A percentile compares a stretch with the other conserved stretches of the same genome.
Evolutionary conservation across 2,113 vertebrate genomes (phyloP).

Genomic region (Spilogale gracilis): DNA sequence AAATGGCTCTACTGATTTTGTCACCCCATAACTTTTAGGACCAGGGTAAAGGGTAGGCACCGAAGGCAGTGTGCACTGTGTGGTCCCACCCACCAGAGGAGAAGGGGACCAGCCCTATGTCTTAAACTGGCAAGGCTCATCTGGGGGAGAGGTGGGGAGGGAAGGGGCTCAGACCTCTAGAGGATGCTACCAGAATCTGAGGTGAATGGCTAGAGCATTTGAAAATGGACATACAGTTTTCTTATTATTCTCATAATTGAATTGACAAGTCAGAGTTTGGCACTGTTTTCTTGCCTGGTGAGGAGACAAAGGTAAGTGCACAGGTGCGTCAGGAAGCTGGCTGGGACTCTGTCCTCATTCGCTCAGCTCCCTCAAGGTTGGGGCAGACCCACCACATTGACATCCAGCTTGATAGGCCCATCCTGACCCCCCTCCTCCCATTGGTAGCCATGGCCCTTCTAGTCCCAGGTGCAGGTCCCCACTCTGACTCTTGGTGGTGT

Average conservation of each 20-base stretch:
- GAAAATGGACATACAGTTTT: not conserved
- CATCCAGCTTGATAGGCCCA: accelerated
- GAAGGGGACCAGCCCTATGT: not conserved
- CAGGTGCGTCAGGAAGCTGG: accelerated
- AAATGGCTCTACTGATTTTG: not conserved
- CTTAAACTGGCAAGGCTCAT: not conserved
- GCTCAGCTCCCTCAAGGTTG: not conserved
- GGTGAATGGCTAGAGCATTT: not conserved
- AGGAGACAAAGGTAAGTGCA: not conserved
- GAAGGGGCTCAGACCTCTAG: not conserved
- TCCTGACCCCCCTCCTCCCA: not conserved
- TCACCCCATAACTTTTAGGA: not conserved
- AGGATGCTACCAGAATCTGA: not conserved
- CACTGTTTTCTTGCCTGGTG: not conserved
- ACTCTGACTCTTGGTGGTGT: not conserved
- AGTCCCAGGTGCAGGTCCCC: not conserved
- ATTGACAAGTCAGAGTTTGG: not conserved
- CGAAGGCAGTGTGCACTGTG: not conserved
- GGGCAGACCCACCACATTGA: not conserved
- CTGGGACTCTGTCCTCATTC: not conserved
- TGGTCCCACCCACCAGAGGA: not conserved
- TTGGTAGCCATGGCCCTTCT: not conserved
- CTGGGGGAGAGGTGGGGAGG: too few relatives aligned
- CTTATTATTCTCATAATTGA: not conserved
- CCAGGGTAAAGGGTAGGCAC: not conserved